Conservation (phyloP, 2,113 vertebrate genomes). For the Phasianus colchicus region DNA sequence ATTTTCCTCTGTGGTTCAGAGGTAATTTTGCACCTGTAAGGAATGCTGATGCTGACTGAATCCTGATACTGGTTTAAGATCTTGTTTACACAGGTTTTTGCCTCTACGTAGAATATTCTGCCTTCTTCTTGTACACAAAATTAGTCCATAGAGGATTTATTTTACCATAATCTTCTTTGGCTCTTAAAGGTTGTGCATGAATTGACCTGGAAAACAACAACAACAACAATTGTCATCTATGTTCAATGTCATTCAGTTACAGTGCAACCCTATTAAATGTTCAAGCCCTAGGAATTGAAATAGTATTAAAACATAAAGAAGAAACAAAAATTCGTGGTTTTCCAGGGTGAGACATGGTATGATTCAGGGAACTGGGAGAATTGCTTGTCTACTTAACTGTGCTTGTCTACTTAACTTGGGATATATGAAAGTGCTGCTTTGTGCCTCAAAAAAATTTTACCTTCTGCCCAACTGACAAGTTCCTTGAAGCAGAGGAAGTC, state of each 20-base stretch:
- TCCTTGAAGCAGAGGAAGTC: neutral
- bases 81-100: neutral
- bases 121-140: neutral
- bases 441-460: neutral
- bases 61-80: neutral
- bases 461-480: neutral
- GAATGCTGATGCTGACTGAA: neutral
- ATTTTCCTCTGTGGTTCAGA: neutral
- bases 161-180: neutral
- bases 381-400: neutral
- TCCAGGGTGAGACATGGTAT: neutral
- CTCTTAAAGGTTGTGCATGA: neutral
- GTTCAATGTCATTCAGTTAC: neutral
- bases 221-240: neutral
- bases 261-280: neutral
- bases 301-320: neutral
- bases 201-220: neutral
- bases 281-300: neutral
- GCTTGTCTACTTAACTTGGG: too few species aligned
- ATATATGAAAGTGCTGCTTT: neutral
- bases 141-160: neutral
- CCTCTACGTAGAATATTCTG: neutral
- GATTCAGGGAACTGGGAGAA: neutral
- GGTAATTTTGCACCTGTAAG: neutral
- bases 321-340: neutral